These are phyloP conservation scores for Macropis europaea DNA, from an alignment of 2,888 invertebrate genomes.

Conservation along the genomic window DNA sequence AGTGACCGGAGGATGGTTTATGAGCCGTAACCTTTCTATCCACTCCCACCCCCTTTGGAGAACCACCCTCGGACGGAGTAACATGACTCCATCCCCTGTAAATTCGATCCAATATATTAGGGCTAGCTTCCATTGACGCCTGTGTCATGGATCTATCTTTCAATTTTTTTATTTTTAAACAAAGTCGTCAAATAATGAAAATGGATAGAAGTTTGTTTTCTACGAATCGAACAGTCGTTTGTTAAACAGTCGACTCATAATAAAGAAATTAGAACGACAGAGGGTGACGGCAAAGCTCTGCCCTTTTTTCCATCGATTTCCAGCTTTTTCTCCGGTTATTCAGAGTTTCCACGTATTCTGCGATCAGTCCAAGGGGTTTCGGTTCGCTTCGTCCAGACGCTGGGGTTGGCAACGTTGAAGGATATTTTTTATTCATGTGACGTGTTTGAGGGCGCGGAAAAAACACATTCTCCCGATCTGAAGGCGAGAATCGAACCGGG, in stretches of 20 bases:
- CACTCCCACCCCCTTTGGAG: slow-evolving; percentile 16
- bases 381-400: slow-evolving; percentile 57
- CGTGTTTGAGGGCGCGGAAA: slow-evolving; percentile 78
- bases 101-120: slow-evolving; percentile 74
- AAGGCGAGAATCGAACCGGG: slow-evolving; percentile 49
- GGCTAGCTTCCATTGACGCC: slow-evolving; percentile 63
- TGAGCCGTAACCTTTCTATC: slow-evolving; percentile 73
- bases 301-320: slow-evolving; percentile 22
- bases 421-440: slow-evolving; percentile 79
- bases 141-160: slow-evolving; percentile 29
- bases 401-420: slow-evolving; percentile 77
- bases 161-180: too few relatives aligned
- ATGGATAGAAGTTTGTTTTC: not conserved
- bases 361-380: slow-evolving; percentile 46
- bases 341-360: slow-evolving; percentile 46
- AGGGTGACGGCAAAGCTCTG: slow-evolving; percentile 16
- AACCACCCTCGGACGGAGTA: slow-evolving; percentile 44
- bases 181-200: too few relatives aligned
- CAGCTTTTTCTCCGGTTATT: slow-evolving; percentile 47
- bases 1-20: slow-evolving; percentile 74
- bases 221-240: not conserved
- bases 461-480: slow-evolving; percentile 76
- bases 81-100: slow-evolving; percentile 62
- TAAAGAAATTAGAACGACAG: slow-evolving; percentile 22
- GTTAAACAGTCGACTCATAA: slow-evolving; percentile 2